These are phyloP conservation scores for Macquaria ambigua DNA, from an alignment of 2,113 vertebrate species.

Conservation along the genomic window DNA sequence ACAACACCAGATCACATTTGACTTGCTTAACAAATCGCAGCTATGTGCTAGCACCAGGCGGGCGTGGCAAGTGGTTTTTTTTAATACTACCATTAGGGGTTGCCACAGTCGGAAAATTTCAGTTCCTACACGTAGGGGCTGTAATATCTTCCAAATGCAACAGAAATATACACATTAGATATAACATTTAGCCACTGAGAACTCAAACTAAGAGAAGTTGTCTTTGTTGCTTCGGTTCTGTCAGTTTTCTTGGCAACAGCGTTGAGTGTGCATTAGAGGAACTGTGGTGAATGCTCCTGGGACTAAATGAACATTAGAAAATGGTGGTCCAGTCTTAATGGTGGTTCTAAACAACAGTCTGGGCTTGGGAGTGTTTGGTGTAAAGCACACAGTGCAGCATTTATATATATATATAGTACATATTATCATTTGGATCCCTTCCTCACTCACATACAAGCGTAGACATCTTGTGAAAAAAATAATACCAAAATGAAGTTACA, in stretches of 20 bases:
- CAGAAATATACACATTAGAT: neutral
- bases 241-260: neutral
- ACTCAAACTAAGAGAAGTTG: neutral
- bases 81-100: neutral
- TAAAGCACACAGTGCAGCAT: neutral
- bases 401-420: neutral
- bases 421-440: neutral
- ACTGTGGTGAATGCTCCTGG: neutral
- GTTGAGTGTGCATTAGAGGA: neutral
- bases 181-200: neutral
- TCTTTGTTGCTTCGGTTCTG: neutral
- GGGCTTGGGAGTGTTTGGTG: neutral
- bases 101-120: neutral
- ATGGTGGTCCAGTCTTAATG: neutral
- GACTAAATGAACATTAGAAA: neutral
- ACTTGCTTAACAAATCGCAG: neutral
- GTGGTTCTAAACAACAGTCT: neutral
- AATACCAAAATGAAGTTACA: conserved; percentile 16
- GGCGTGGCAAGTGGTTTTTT: too few relatives aligned
- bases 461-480: neutral
- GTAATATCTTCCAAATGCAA: neutral
- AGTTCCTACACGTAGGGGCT: neutral
- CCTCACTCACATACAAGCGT: neutral
- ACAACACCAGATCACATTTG: neutral
- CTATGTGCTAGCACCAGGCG: too few relatives aligned